Percentiles rank a stretch among this genome's conserved stretches.
Evolutionary conservation across 2,888 invertebrate species (phyloP).

Genomic region (Danaus chrysippus): DNA sequence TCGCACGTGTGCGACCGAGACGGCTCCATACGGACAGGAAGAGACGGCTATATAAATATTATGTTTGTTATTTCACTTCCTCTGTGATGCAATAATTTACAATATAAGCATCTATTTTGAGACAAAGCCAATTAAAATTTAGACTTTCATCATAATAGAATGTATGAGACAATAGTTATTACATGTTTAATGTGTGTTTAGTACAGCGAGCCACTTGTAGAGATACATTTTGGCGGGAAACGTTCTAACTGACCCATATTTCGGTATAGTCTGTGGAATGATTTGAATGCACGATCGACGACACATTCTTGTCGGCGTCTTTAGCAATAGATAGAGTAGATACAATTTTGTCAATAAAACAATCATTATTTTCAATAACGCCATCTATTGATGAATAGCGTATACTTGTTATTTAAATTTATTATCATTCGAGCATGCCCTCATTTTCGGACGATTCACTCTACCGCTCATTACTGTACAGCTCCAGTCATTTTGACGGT

Average conservation of each 20-base stretch:
- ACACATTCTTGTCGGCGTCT: neutral
- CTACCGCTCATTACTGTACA: slow-evolving; percentile 45
- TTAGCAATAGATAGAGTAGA: neutral
- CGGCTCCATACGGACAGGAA: slow-evolving; percentile 52
- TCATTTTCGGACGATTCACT: slow-evolving; percentile 57
- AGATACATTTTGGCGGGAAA: slow-evolving; percentile 27
- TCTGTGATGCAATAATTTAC: slow-evolving; percentile 77
- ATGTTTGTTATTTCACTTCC: slow-evolving; percentile 78
- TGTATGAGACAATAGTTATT: slow-evolving; percentile 13
- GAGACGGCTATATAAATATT: slow-evolving; percentile 74
- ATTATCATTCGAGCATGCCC: slow-evolving; percentile 52
- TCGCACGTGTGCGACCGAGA: slow-evolving; percentile 61
- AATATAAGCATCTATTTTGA: slow-evolving; percentile 67
- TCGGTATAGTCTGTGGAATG: neutral
- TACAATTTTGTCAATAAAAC: neutral
- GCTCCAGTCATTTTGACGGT: slow-evolving; percentile 34
- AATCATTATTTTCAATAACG: slow-evolving; percentile 37
- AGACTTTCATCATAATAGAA: slow-evolving; percentile 38
- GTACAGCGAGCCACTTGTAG: neutral
- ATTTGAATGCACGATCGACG: neutral
- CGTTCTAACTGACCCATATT: slow-evolving; percentile 6
- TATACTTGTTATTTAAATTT: slow-evolving; percentile 41
- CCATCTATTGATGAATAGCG: slow-evolving; percentile 68
- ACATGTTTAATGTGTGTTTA: neutral
- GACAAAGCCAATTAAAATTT: slow-evolving; percentile 64